Evolutionary conservation across 2,888 invertebrate species (phyloP).

Genomic region (Formica aserva): DNA sequence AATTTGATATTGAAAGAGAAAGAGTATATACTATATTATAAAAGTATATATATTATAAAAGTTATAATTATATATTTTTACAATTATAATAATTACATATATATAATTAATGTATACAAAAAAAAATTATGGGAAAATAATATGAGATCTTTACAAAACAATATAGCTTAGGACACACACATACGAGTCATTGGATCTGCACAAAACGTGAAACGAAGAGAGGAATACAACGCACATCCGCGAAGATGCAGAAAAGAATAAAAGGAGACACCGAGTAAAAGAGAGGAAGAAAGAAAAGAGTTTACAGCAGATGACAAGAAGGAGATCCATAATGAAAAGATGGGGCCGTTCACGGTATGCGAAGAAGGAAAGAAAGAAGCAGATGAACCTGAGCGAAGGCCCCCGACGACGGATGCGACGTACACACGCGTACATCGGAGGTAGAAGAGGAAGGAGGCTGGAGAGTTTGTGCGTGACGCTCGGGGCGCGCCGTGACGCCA

Average conservation of each 20-base stretch:
- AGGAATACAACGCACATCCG: background rate
- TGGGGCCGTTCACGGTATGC: conserved; percentile 6
- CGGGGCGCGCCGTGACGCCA: conserved; percentile 87
- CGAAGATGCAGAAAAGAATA: background rate
- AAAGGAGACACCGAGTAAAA: background rate
- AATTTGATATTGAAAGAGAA: background rate
- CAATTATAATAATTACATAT: background rate
- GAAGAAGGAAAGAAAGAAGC: conserved; percentile 1
- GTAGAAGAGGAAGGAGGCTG: conserved; percentile 52
- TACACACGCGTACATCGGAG: background rate
- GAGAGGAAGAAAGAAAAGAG: background rate
- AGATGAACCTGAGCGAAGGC: background rate
- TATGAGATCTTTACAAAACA: conserved; percentile 13
- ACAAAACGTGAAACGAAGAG: conserved; percentile 31
- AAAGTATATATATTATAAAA: background rate
- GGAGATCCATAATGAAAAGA: background rate
- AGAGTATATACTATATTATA: background rate
- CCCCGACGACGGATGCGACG: background rate
- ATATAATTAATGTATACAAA: background rate
- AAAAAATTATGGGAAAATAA: background rate
- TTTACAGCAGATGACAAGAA: background rate
- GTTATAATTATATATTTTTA: background rate
- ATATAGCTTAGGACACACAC: background rate
- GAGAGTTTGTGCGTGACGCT: conserved; percentile 77
- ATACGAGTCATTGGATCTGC: conserved; percentile 5